Conservation (phyloP, 2,888 invertebrate species). For the Loripinus fragilis region DNA sequence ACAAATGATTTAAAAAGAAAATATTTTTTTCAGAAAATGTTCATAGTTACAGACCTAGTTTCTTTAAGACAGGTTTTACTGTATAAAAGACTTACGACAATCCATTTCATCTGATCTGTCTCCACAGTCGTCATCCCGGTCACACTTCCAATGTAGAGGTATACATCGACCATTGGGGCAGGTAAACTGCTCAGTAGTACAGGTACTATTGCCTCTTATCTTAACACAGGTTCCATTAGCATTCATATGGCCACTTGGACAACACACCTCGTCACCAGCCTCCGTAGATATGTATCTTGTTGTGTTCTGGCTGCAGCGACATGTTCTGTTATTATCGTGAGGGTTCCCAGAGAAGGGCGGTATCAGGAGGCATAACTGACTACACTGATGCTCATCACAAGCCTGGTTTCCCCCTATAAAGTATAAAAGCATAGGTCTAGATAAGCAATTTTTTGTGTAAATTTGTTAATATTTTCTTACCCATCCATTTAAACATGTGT, state of each 20-base stretch:
- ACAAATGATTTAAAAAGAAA: no score
- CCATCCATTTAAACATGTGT: no score
- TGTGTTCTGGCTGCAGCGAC: conserved; percentile 92
- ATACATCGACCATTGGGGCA: conserved; percentile 65
- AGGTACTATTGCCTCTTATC: neutral
- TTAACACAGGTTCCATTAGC: conserved; percentile 54
- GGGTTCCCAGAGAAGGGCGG: conserved; percentile 85
- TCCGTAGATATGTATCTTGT: conserved; percentile 25
- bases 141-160: conserved; percentile 59
- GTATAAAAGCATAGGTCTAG: no score
- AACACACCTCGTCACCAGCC: conserved; percentile 69
- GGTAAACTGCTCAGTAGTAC: neutral
- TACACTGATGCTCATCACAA: conserved; percentile 85
- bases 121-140: conserved; percentile 71
- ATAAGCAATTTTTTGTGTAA: no score
- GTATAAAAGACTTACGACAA: conserved; percentile 38
- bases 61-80: no score
- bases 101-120: conserved; percentile 87
- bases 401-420: conserved; percentile 84
- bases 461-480: no score
- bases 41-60: no score
- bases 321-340: conserved; percentile 85
- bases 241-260: conserved; percentile 57
- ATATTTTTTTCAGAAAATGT: no score
- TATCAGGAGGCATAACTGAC: conserved; percentile 90